Evolutionary conservation across 2,797 vertebrate species (phyloP).

Genomic region (Peromyscus aztecus): DNA sequence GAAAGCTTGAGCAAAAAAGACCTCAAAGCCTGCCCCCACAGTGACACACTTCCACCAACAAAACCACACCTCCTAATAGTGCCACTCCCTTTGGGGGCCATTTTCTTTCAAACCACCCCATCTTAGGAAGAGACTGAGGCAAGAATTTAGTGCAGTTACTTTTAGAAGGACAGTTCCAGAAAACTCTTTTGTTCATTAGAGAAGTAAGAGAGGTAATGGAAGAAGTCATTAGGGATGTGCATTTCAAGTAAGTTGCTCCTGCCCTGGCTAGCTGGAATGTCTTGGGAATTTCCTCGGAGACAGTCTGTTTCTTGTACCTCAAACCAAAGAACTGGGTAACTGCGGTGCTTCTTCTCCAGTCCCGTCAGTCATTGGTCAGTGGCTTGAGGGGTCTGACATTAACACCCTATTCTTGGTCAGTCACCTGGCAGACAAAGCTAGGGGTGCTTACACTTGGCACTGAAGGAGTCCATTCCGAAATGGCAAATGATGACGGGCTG

Average conservation of each 20-base stretch:
- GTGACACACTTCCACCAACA: neutral
- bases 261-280: neutral
- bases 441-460: neutral
- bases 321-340: neutral
- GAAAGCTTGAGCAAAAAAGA: neutral
- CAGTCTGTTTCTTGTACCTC: neutral
- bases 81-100: neutral
- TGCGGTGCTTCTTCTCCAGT: neutral
- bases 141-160: neutral
- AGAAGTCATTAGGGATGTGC: neutral
- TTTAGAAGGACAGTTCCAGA: neutral
- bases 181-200: neutral
- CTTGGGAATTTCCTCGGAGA: neutral
- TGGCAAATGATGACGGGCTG: neutral
- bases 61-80: neutral
- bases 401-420: neutral
- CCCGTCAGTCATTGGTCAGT: neutral
- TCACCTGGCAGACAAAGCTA: neutral
- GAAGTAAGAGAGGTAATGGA: neutral
- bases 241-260: neutral
- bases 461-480: accelerated
- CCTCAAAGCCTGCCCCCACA: neutral
- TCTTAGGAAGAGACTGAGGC: neutral
- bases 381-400: neutral
- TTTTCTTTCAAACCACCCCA: neutral